These are phyloP conservation scores for Dryoscopus gambensis DNA, from an alignment of 2,113 vertebrate species.

Conservation along the genomic window DNA sequence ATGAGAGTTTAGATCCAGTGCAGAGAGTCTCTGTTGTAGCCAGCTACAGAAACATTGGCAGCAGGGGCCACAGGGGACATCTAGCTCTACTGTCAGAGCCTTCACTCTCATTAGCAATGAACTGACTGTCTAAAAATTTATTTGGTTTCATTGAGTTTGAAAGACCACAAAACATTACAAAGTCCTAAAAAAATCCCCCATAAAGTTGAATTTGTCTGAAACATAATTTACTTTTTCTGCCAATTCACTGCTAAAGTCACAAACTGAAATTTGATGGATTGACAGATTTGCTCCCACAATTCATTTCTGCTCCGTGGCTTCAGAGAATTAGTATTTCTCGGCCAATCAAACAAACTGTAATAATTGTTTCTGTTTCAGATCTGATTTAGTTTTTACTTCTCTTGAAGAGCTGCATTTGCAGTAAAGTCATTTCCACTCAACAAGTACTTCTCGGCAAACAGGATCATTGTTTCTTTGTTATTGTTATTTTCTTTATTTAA, in stretches of 20 bases:
- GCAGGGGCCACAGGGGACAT: background rate
- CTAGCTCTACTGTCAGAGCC: background rate
- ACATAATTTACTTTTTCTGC: background rate
- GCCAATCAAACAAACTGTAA: background rate
- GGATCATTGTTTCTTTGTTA: background rate
- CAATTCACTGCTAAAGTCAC: background rate
- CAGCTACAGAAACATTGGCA: background rate
- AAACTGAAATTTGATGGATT: background rate
- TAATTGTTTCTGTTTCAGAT: background rate
- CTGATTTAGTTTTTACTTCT: background rate
- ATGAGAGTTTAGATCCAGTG: background rate
- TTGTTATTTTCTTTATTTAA: background rate
- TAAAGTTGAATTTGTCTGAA: background rate
- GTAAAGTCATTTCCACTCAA: background rate
- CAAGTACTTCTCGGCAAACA: background rate
- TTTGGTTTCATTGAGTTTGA: background rate
- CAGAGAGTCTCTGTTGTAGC: background rate
- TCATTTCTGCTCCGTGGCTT: conserved; percentile 11
- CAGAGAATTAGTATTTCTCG: background rate
- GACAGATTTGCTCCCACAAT: background rate
- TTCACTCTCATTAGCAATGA: background rate
- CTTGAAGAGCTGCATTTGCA: background rate
- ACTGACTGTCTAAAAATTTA: background rate
- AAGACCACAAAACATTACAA: background rate
- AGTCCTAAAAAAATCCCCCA: background rate